Base-by-base conservation (phyloP, 2,888 invertebrate genomes). In the Girardia tigrina region DNA sequence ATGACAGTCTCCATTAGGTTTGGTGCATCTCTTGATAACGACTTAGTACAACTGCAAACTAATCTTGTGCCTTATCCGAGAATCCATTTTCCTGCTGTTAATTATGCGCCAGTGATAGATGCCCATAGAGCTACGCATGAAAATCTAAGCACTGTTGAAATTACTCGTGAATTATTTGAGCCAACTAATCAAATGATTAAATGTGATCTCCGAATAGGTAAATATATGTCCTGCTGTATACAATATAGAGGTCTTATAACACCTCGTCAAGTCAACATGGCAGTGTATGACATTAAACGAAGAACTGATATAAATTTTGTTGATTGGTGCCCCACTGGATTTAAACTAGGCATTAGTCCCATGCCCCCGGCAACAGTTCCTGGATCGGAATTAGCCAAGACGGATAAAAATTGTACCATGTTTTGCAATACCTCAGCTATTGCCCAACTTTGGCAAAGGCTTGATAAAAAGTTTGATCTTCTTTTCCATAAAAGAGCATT, bases 1-100 rank as follows among this genome's bases (percentile, higher is more conserved):
- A 81, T 82, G 77, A 82, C 82, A 6, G 85, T 85, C 26, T 85
- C 85, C 26, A 81, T 85, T 26, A 80, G 85, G 56, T 85, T 85
- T 79, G 85, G 86, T 77, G 85, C 85, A 74, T 85, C 85, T 70
- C 81, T 86, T 1, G 85, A 86, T 77, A 85, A 86, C 16, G 86
- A 86, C 78, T 79, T 86, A 76, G 85, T 84, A 1, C 85, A 85
- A 79, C 85, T 86, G 79, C 86, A 85, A 80, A 83, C 83, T 70
- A 83, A 81, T 75, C 77, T 81, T 72, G 80, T 80, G 23, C 81
- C 80, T 14, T 80, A 81, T 74, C 81, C 79, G 56, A 87, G 93
- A 72, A 92, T 94, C 79, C 93, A 94, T 84, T 92, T 91, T 84
- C 91, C 91, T 0, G 83, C 92, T 70, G 85, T 78, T 90, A 86